Evolutionary conservation across 2,797 vertebrate species (phyloP).

Genomic region (Pteropus rufus): DNA sequence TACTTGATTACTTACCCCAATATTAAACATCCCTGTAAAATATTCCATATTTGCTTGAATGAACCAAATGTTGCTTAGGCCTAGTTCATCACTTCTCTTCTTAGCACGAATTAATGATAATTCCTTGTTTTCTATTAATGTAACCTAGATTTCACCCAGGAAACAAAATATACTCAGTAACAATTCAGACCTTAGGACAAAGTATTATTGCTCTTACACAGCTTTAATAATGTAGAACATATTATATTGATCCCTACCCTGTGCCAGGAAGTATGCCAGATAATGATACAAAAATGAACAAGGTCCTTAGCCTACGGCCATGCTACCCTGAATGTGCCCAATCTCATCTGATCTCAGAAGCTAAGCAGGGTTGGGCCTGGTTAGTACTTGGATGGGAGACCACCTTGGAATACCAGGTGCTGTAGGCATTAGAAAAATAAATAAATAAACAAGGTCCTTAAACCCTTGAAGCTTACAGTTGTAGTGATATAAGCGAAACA

Average conservation of each 20-base stretch:
- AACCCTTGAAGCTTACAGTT: neutral
- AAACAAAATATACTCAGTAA: conserved; percentile 60
- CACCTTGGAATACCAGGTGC: too few species aligned
- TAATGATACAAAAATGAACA: neutral
- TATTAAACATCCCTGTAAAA: conserved; percentile 92
- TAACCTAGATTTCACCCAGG: conserved; percentile 84
- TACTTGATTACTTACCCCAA: conserved; percentile 90
- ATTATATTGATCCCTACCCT: neutral
- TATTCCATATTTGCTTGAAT: conserved; percentile 98
- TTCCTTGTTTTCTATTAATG: conserved; percentile 98
- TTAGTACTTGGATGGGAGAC: too few species aligned
- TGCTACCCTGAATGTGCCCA: too few species aligned
- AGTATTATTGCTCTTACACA: neutral
- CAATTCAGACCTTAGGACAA: conserved; percentile 24
- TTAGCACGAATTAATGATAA: conserved; percentile 93
- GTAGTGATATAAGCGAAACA: neutral
- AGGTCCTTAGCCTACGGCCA: neutral
- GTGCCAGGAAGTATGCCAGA: neutral
- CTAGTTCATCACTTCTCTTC: conserved; percentile 88
- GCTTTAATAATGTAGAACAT: neutral
- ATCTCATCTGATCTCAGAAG: too few species aligned
- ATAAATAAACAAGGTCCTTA: neutral
- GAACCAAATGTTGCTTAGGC: conserved; percentile 93
- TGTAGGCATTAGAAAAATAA: too few species aligned
- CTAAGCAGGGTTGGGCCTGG: too few species aligned